Conservation (phyloP, 1,140 invertebrate genomes). For the Stenopsyche tienmushanensis region DNA sequence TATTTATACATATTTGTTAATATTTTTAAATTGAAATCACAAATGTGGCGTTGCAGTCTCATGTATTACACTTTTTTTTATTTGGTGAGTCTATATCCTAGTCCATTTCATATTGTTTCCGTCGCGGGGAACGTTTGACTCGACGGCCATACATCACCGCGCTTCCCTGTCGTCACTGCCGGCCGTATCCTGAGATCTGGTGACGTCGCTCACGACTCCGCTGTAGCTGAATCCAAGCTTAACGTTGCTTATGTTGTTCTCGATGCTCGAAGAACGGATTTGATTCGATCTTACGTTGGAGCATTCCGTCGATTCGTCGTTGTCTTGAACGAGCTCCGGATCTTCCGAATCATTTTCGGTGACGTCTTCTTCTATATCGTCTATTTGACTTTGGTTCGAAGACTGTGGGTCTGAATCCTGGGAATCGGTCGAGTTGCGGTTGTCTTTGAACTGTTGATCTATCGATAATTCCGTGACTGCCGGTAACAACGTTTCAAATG, state of each 20-base stretch:
- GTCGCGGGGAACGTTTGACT: neutral
- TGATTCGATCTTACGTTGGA: neutral
- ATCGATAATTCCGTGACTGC: conserved; percentile 29
- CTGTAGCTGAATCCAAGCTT: conserved; percentile 29
- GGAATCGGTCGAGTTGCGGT: conserved; percentile 5
- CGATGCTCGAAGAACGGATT: conserved; percentile 3
- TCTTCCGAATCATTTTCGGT: conserved; percentile 23
- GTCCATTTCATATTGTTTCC: neutral
- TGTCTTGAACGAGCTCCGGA: conserved; percentile 32
- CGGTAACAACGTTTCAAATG: conserved; percentile 36
- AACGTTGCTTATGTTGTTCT: conserved; percentile 15
- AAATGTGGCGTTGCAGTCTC: neutral
- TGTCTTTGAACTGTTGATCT: conserved; percentile 19
- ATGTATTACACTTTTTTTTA: conserved; percentile 1
- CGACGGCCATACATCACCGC: conserved; percentile 33
- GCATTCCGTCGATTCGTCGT: conserved; percentile 7
- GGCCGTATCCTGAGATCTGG: conserved; percentile 31
- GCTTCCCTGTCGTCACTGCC: conserved; percentile 35
- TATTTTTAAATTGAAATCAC: conserved; percentile 1
- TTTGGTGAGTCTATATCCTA: neutral
- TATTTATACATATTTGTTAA: neutral
- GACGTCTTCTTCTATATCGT: conserved; percentile 18
- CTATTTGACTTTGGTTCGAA: conserved; percentile 15
- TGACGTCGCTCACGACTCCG: conserved; percentile 34
- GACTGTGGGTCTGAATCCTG: conserved; percentile 24